Evolutionary conservation across 2,797 vertebrate genomes (phyloP).

Genomic region (Tangara arthus): DNA sequence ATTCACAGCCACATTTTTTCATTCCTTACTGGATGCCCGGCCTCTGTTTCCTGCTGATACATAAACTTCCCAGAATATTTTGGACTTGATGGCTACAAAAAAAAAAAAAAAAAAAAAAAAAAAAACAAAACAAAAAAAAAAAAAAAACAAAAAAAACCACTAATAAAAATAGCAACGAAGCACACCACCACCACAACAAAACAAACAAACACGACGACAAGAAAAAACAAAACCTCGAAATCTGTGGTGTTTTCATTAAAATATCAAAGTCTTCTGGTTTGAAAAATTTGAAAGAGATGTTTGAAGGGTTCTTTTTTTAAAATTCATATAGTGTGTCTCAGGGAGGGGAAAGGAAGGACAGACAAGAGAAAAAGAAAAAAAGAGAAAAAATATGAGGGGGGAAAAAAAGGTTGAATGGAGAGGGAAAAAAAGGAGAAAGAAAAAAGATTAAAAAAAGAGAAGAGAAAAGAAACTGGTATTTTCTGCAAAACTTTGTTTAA

Average conservation of each 20-base stretch:
- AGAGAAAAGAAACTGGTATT: background rate
- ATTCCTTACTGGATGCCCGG: background rate
- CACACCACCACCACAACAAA: background rate
- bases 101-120: background rate
- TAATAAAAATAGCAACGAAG: background rate
- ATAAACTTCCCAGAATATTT: background rate
- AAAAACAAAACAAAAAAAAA: background rate
- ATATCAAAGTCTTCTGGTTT: background rate
- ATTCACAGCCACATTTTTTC: background rate
- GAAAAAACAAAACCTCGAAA: background rate
- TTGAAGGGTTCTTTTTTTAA: background rate
- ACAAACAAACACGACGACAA: background rate
- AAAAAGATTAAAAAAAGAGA: accelerated
- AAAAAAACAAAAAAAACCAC: too few species aligned
- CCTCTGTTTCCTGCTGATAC: background rate
- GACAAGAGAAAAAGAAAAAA: too few species aligned
- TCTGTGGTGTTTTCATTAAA: background rate
- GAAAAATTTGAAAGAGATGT: background rate
- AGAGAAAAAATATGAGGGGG: accelerated
- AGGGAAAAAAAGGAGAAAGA: accelerated
- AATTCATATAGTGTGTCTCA: background rate
- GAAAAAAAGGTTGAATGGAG: background rate
- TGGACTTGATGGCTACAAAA: background rate
- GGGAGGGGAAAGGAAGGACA: background rate
- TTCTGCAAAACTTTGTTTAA: background rate